These are phyloP conservation scores for Watersipora subatra DNA, from an alignment of 1,140 invertebrate genomes.

Conservation along the genomic window DNA sequence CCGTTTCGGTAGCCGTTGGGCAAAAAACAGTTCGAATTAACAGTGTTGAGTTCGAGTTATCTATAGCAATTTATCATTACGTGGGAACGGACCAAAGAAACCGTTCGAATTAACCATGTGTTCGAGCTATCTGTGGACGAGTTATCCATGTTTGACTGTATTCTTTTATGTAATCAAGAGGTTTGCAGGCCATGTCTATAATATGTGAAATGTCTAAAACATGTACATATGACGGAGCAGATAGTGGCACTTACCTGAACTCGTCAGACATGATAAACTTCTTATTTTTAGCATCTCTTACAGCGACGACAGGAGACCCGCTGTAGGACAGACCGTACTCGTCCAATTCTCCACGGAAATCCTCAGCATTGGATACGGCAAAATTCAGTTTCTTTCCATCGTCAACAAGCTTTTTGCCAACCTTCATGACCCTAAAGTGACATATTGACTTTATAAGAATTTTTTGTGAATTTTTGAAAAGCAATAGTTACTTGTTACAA, in stretches of 20 bases:
- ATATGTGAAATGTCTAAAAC: neutral
- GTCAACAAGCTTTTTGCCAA: conserved; percentile 63
- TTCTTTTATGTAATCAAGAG: too few species aligned
- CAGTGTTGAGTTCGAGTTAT: too few species aligned
- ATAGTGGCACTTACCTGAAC: conserved; percentile 55
- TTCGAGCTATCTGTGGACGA: too few species aligned
- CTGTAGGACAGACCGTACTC: conserved; percentile 75
- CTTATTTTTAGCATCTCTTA: conserved; percentile 62
- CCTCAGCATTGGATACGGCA: conserved; percentile 74
- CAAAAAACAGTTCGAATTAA: too few species aligned
- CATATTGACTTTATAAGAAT: too few species aligned
- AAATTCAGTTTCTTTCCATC: conserved; percentile 55
- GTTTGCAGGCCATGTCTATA: neutral
- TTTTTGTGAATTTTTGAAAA: too few species aligned
- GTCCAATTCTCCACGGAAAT: conserved; percentile 49
- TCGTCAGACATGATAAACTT: conserved; percentile 82
- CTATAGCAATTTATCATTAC: too few species aligned
- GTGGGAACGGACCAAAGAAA: too few species aligned
- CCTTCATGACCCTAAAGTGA: conserved; percentile 39
- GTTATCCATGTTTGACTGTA: too few species aligned
- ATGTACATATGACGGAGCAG: neutral
- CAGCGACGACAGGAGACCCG: conserved; percentile 76
- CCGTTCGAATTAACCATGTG: too few species aligned
- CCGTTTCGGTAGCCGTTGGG: too few species aligned
- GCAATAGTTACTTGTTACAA: too few species aligned